Evolutionary conservation across 2,888 invertebrate genomes (phyloP).

Genomic region (Pristionchus japonicus): DNA sequence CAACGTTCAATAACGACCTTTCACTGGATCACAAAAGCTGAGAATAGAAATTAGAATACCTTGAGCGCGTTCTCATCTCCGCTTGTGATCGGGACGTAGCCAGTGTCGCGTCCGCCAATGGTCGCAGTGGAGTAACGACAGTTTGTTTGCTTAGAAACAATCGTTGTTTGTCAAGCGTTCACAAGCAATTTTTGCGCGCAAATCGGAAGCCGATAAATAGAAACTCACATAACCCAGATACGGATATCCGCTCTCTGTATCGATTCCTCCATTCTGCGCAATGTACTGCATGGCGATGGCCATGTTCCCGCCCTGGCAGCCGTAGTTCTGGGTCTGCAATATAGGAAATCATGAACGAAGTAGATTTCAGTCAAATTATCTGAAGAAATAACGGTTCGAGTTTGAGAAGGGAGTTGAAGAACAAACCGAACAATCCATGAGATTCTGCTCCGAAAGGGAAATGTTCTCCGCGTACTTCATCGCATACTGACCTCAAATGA

Average conservation of each 20-base stretch:
- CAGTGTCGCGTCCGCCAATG: neutral
- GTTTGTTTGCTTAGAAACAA: neutral
- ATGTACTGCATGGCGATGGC: neutral
- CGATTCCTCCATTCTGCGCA: conserved; percentile 77
- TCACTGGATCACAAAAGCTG: neutral
- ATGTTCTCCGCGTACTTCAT: neutral
- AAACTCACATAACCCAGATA: conserved; percentile 81
- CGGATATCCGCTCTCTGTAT: conserved; percentile 88
- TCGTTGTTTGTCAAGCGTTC: neutral
- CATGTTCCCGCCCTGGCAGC: neutral
- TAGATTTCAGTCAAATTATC: neutral
- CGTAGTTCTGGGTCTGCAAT: neutral
- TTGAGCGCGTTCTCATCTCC: conserved; percentile 49
- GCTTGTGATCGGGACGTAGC: neutral
- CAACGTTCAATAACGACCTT: neutral
- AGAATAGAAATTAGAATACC: neutral
- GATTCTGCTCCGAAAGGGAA: neutral
- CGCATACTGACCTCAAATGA: too few species aligned
- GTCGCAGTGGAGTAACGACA: neutral
- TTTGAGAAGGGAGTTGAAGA: neutral
- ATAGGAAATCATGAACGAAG: neutral
- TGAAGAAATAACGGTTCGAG: neutral
- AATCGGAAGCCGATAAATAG: neutral
- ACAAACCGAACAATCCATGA: conserved; percentile 18
- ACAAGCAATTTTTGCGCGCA: conserved; percentile 52